Conservation (phyloP, 1,140 invertebrate genomes). For the Drosophila serrata region DNA sequence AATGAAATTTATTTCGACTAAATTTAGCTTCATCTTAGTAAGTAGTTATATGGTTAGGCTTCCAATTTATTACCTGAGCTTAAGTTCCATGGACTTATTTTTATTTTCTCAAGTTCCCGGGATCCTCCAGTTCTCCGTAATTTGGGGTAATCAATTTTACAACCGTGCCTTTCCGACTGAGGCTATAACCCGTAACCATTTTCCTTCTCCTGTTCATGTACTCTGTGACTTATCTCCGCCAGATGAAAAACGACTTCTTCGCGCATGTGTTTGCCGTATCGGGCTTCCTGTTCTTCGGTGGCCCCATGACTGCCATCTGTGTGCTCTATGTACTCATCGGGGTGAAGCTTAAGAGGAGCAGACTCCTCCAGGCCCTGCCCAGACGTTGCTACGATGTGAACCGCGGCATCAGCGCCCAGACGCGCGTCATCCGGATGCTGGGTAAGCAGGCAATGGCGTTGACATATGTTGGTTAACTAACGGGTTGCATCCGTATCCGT, state of each 20-base stretch:
- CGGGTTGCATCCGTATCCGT: conserved; percentile 8
- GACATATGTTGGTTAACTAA: conserved; percentile 4
- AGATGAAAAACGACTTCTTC: conserved; percentile 88
- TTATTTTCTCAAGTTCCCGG: not conserved
- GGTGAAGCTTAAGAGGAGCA: conserved; percentile 88
- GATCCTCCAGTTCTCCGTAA: not conserved
- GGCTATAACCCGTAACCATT: conserved; percentile 9
- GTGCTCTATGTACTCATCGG: conserved; percentile 94
- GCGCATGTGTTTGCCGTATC: conserved; percentile 93
- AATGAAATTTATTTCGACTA: not conserved
- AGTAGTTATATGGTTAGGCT: not conserved
- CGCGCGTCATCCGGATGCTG: conserved; percentile 89
- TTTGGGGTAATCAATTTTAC: conserved; percentile 35
- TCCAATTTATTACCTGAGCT: not conserved
- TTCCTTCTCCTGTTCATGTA: not conserved
- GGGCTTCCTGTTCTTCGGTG: conserved; percentile 93
- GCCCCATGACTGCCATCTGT: conserved; percentile 94
- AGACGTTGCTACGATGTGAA: conserved; percentile 71
- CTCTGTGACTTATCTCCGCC: conserved; percentile 27
- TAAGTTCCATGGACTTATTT: not conserved
- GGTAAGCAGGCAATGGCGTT: conserved; percentile 86
- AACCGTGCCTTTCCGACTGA: conserved; percentile 1
- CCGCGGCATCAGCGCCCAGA: conserved; percentile 86
- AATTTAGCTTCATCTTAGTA: not conserved
- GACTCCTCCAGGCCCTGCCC: conserved; percentile 76